Evolutionary conservation across 2,797 vertebrate genomes (phyloP).

Genomic region (Gorsachius magnificus): DNA sequence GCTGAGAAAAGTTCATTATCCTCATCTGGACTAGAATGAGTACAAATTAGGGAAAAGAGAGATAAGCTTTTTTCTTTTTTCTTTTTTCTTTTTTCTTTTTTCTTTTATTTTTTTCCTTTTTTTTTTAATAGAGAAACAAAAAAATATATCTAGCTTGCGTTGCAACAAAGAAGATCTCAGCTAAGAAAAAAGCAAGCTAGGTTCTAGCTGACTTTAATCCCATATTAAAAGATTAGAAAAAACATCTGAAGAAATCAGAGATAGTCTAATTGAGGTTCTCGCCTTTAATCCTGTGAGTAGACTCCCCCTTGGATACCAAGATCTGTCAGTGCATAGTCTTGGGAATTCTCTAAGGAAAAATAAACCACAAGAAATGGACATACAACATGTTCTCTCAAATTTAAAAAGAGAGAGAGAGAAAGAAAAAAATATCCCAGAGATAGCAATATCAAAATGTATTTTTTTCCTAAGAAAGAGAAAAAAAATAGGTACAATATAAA

Average conservation of each 20-base stretch:
- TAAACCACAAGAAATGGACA: constrained; percentile 75
- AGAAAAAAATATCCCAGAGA: constrained; percentile 28
- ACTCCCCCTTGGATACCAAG: constrained; percentile 81
- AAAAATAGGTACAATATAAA: constrained; percentile 26
- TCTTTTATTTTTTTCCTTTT: background rate
- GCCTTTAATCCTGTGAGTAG: constrained; percentile 83
- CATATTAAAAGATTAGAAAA: constrained; percentile 87
- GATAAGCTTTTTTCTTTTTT: background rate
- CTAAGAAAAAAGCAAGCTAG: constrained; percentile 76
- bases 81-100: background rate
- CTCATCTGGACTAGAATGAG: constrained; percentile 75
- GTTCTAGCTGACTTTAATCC: constrained; percentile 83
- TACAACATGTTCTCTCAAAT: constrained; percentile 68
- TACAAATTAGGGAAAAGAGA: constrained; percentile 78
- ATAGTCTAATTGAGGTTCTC: constrained; percentile 86
- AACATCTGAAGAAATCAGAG: constrained; percentile 87
- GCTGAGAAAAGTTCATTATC: constrained; percentile 82
- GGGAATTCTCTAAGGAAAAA: constrained; percentile 80
- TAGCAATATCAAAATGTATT: constrained; percentile 59
- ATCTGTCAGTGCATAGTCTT: constrained; percentile 80
- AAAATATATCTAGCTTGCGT: constrained; percentile 51
- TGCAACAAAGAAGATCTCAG: constrained; percentile 69
- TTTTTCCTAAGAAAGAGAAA: constrained; percentile 23
- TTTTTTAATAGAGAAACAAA: background rate
- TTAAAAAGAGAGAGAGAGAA: constrained; percentile 58